Evolutionary conservation across 1,140 invertebrate genomes (phyloP), one percentile per base, ranked within the genome.

Genomic region (Aphidius ervi): DNA sequence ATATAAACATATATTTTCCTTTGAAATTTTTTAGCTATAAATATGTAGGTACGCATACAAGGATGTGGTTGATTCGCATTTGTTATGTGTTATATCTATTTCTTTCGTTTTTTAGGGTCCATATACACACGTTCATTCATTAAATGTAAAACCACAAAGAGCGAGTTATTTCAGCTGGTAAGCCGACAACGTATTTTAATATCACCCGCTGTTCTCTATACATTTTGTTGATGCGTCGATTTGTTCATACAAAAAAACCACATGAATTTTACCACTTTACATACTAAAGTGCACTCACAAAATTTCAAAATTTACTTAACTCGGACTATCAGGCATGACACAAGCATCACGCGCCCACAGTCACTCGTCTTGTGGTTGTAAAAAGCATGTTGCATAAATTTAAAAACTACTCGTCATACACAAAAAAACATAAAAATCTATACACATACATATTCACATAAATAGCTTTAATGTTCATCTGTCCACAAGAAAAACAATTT

Each of bases 281-380:
- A 62, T 62, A 56, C 60, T 57, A 62, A 62, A 62, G 60, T 62
- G 60, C 60, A 62, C 60, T 62, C 55, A 20, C 52, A 54, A 62
- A 62, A 62, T 62, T 62, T 62, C 52, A 54, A 62, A 62, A 62
- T 62, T 62, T 62, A 62, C 60, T 62, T 62, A 62, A 42, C 55
- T 4, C 45, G 55, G 60, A 62, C 60, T 62, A 62, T 57, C 60
- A 48, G 37, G 39, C 58, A 53, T 49, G 55, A 48, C 54, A 62
- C 54, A 46, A 8, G 52, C 46, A 55, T 57, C 60, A 57, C 60
- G 53, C 54, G 59, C 46, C 16, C 46, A 23, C 37, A 56, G 40
- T 37, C 41, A 52, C 52, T 53, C 23, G 58, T 59, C 20, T 43
- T 61, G 37, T 48, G 54, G 31, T 42, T 40, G 39, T 40, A 39